phyloP scores from a whole-genome alignment of 2,888 invertebrate genomes.

The Ennomos fuscantarius region DNA sequence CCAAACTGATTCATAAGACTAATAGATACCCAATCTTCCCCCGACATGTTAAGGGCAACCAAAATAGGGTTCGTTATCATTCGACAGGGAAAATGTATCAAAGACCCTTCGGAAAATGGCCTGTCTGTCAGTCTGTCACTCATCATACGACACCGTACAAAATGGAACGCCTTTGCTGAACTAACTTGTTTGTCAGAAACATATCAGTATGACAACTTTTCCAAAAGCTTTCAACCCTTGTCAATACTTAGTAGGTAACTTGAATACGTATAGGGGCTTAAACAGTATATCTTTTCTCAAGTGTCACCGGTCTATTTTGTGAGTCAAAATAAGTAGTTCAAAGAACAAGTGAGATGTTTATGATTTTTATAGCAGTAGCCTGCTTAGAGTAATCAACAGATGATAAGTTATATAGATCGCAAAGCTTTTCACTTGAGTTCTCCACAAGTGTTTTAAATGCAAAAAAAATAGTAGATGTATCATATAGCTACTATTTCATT shows the following conservation, averaged over 20 bases:
- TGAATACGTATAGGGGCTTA: slow-evolving; percentile 24
- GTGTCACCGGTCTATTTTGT: slow-evolving; percentile 12
- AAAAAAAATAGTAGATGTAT: too few relatives aligned
- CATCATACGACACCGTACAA: slow-evolving; percentile 17
- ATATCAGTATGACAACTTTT: slow-evolving; percentile 28
- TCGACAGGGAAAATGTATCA: slow-evolving; percentile 18
- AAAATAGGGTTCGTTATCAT: slow-evolving; percentile 18
- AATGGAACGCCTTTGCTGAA: slow-evolving; percentile 28
- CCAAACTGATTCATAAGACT: slow-evolving; percentile 19
- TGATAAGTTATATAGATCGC: too few relatives aligned
- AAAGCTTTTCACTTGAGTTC: too few relatives aligned
- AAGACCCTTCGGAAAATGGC: slow-evolving; percentile 23
- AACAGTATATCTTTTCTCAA: slow-evolving; percentile 20
- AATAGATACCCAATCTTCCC: slow-evolving; percentile 10
- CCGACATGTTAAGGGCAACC: slow-evolving; percentile 11
- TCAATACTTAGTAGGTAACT: slow-evolving; percentile 33
- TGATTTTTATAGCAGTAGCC: too few relatives aligned
- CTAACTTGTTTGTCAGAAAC: slow-evolving; percentile 31
- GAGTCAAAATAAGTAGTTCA: slow-evolving; percentile 2
- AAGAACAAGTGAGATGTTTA: slow-evolving; percentile 19
- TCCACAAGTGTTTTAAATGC: too few relatives aligned
- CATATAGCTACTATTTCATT: too few relatives aligned
- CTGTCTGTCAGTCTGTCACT: slow-evolving; percentile 32
- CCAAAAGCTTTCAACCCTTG: slow-evolving; percentile 33
- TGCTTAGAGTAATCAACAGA: too few relatives aligned